Evolutionary conservation across 2,797 vertebrate genomes (phyloP).

Genomic region (Molossus molossus): DNA sequence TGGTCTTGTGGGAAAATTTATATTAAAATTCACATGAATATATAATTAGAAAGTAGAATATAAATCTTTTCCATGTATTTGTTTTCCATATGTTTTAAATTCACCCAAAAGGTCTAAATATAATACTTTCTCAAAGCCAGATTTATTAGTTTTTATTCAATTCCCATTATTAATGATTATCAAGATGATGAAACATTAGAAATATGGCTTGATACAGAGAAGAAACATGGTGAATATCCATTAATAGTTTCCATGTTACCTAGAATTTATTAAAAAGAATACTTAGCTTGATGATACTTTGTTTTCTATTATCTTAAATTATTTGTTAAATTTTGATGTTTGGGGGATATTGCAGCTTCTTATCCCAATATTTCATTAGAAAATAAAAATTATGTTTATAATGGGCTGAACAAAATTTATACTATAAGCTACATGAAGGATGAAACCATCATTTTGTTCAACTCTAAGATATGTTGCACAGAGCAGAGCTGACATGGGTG

Average conservation of each 20-base stretch:
- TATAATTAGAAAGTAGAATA: not conserved
- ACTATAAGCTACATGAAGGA: not conserved
- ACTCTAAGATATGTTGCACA: not conserved
- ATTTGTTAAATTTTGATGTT: constrained; percentile 18
- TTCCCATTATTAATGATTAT: constrained; percentile 34
- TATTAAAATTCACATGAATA: constrained; percentile 9
- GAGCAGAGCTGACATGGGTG: not conserved
- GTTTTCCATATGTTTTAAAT: constrained; percentile 50
- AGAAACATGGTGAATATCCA: not conserved
- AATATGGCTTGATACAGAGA: not conserved
- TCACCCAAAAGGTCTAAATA: not conserved
- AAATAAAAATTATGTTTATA: constrained; percentile 42
- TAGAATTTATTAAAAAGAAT: constrained; percentile 59
- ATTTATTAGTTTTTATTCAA: constrained; percentile 36
- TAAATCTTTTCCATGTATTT: not conserved
- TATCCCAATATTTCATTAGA: not conserved
- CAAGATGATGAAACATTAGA: not conserved
- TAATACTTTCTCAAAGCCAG: not conserved
- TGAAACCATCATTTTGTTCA: not conserved
- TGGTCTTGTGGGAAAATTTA: not conserved
- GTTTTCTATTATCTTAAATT: not conserved
- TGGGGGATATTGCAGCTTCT: not conserved
- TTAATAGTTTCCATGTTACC: not conserved
- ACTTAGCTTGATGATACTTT: not conserved
- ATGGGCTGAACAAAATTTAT: not conserved